Percentiles rank a stretch among this genome's conserved stretches.
These are phyloP conservation scores for Stylophora pistillata DNA, from an alignment of 64 coral and sea anemone species.

Conservation along the genomic window DNA sequence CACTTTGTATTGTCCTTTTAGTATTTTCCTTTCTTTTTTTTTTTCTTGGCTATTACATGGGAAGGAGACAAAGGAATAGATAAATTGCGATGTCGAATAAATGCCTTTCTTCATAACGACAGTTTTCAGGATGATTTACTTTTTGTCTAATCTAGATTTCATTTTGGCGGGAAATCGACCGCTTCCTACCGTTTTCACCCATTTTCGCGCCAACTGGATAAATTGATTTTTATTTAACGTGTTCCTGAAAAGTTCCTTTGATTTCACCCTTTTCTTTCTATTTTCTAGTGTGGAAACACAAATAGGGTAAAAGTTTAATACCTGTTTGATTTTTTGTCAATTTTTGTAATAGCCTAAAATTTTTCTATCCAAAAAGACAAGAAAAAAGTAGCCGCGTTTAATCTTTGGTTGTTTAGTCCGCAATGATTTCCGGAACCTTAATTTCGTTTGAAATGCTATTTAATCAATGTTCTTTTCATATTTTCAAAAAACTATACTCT, in stretches of 20 bases:
- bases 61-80: too few relatives aligned
- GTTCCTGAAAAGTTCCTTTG: background rate
- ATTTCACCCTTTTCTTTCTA: background rate
- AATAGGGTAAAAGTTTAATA: background rate
- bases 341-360: too few relatives aligned
- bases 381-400: background rate
- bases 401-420: background rate
- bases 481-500: background rate
- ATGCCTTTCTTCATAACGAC: too few relatives aligned
- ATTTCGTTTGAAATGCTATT: background rate
- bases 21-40: too few relatives aligned
- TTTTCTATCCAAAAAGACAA: background rate
- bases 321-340: too few relatives aligned
- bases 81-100: too few relatives aligned
- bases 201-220: background rate
- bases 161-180: conserved; percentile 21
- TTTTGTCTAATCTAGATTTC: too few relatives aligned
- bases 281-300: background rate
- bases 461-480: background rate
- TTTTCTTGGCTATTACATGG: too few relatives aligned
- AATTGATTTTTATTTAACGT: background rate
- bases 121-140: background rate
- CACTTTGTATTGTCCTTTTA: too few relatives aligned
- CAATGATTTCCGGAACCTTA: background rate
- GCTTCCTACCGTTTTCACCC: background rate